Base-by-base conservation (phyloP, 2,888 invertebrate species). In the Miltochrista miniata region DNA sequence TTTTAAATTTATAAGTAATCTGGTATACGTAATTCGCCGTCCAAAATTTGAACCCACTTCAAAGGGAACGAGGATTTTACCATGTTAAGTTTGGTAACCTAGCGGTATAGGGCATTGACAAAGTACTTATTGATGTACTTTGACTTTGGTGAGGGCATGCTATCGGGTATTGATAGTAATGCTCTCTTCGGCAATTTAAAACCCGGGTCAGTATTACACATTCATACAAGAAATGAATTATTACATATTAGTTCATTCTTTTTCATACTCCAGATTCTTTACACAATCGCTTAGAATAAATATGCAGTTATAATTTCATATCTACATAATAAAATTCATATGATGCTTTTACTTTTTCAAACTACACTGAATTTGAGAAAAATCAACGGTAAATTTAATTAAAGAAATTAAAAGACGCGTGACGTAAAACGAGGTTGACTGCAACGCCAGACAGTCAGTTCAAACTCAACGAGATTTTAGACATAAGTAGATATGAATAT, bases 331-430 rank as follows among this genome's bases (percentile, higher is more conserved):
- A 46, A 47, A 13, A 43, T 40, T 40, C 51, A 47, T 45, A 30
- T 36, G 35, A 24, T 31, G 44, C 39, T 47, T 40, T 47, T 44
- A 44, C 36, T 36, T 50, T 45, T 24, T 18, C n/a, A 30, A 35
- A 41, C 14, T 29, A 35, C 41, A 45, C 18, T 45, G 40, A 48
- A 54, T 48, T 40, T 48, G 11, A 29, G 41, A 13, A 43, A 53
- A 49, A 67, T 54, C 48, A 57, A 53, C 44, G 38, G 59, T 57
- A 54, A 60, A 68, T 49, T 50, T 50, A 60, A 57, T 56, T 54
- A 66, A 43, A 30, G 43, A 52, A 51, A 65, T 65, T 54, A 65
- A 53, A 48, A 45, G 55, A 47, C 48, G 53, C 31, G 31, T 45
- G 47, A 47, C 46, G 53, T 51, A 39, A 11, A 46, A 18, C 45